Evolutionary conservation across 1,140 invertebrate species (phyloP).

Genomic region (Armadillidium nasatum): DNA sequence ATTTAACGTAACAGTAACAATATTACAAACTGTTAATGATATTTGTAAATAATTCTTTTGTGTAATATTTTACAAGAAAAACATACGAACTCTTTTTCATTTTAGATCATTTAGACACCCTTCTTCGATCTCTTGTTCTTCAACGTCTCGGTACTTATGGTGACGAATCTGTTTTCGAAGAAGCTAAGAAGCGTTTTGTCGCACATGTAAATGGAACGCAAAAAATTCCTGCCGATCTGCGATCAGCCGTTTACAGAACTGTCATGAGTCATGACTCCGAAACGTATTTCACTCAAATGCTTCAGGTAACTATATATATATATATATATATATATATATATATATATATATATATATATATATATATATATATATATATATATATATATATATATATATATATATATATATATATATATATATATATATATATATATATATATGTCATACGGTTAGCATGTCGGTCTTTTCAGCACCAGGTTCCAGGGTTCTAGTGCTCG

Average conservation of each 20-base stretch:
- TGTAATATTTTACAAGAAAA: too few relatives aligned
- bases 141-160: slow-evolving; percentile 72
- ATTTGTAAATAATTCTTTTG: too few relatives aligned
- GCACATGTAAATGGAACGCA: slow-evolving; percentile 58
- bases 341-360: slow-evolving; percentile 13
- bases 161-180: slow-evolving; percentile 67
- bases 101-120: slow-evolving; percentile 69
- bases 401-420: slow-evolving; percentile 15
- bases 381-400: slow-evolving; percentile 17
- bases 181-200: slow-evolving; percentile 67
- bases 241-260: slow-evolving; percentile 17
- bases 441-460: too few relatives aligned
- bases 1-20: too few relatives aligned
- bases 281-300: neutral
- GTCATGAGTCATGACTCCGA: slow-evolving; percentile 1
- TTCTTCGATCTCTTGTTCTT: slow-evolving; percentile 77
- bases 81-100: slow-evolving; percentile 34
- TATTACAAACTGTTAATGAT: too few relatives aligned
- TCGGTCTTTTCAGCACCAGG: too few relatives aligned
- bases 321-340: neutral
- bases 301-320: neutral
- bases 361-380: slow-evolving; percentile 17
- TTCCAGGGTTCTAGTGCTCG: too few relatives aligned
- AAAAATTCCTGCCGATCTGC: slow-evolving; percentile 11
- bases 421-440: slow-evolving; percentile 5